Base-by-base conservation (phyloP, 2,113 vertebrate species). In the Eclectus roratus region DNA sequence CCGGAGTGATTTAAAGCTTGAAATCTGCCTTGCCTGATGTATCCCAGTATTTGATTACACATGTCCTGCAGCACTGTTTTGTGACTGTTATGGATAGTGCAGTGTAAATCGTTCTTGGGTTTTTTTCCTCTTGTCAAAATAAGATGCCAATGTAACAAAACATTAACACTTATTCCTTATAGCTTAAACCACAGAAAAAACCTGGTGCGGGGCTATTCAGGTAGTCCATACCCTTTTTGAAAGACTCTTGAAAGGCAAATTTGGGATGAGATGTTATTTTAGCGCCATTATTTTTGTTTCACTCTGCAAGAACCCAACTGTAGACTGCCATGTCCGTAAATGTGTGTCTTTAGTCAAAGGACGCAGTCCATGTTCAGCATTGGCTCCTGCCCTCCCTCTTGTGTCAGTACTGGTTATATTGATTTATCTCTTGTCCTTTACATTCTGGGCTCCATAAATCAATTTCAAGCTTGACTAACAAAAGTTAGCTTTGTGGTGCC, bases 1-100 rank as follows among this genome's bases (percentile, higher is more conserved):
- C 73, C 8, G 33, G 91, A 91, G 82, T 87, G 91, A 94, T 95
- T 85, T 71, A 93, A 94, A 88, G 91, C 72, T 80, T 65, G 50
- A 80, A 84, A 56, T 87, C 50, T 84, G 74, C 70, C 88, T 44
- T 68, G 93, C 73, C 56, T 68, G 78, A 63, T 65, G 66, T 46
- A 33, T 39, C 17, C 46, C 19, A 8, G 68, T 24, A 39, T 70
- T 85, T 79, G 86, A 81, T 93, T 90, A 44, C 85, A 85, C 56
- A 37, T 64, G 74, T 80, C 85, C 90, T 68, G 49, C 53, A 44
- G 89, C 82, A 16, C 53, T 68, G 6, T 72, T 87, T 58, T 15
- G 3, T 70, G 65, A 18, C 44, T 81, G 47, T 33, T 85, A 70
- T 13, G 61, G 83, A 46, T n/a, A 10, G 55, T 29, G 31, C 13